Percentiles rank a stretch among this genome's conserved stretches.
These are phyloP conservation scores for Plagiodera versicolora DNA, from an alignment of 2,888 invertebrate genomes.

Conservation along the genomic window DNA sequence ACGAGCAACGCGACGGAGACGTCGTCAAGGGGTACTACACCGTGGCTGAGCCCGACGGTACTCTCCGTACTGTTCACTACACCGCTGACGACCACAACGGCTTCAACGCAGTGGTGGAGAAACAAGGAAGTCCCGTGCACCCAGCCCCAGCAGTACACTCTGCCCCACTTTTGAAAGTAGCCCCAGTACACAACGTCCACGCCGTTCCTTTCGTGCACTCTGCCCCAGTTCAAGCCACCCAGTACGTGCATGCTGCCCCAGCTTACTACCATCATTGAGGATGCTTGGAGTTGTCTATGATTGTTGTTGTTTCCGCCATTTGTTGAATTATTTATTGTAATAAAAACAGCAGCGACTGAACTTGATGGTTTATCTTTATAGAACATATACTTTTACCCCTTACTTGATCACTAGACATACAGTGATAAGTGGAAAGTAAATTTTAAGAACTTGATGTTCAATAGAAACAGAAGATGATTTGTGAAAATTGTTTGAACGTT, in stretches of 20 bases:
- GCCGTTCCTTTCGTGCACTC: slow-evolving; percentile 20
- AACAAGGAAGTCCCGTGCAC: slow-evolving; percentile 62
- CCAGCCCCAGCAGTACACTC: slow-evolving; percentile 29
- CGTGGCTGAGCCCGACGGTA: slow-evolving; percentile 45
- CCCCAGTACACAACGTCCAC: slow-evolving; percentile 21
- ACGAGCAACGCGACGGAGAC: slow-evolving; percentile 62
- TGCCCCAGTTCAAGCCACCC: slow-evolving; percentile 15
- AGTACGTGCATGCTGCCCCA: slow-evolving; percentile 8
- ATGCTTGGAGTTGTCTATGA: too few species aligned
- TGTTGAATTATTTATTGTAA: not conserved
- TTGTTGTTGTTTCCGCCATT: too few species aligned
- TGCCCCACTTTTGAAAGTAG: not conserved
- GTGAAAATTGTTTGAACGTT: too few species aligned
- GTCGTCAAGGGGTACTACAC: slow-evolving; percentile 55
- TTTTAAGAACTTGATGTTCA: too few species aligned
- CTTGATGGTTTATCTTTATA: too few species aligned
- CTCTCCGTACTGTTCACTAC: slow-evolving; percentile 44
- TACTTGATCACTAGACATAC: too few species aligned
- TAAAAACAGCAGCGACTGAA: not conserved
- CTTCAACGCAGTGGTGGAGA: slow-evolving; percentile 64
- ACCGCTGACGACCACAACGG: slow-evolving; percentile 45
- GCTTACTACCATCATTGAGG: slow-evolving; percentile 24
- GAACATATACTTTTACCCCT: too few species aligned
- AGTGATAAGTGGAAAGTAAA: too few species aligned
- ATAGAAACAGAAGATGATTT: too few species aligned